Evolutionary conservation across 2,113 vertebrate genomes (phyloP), one percentile per base, ranked within the genome.

Genomic region (Pantherophis guttatus): DNA sequence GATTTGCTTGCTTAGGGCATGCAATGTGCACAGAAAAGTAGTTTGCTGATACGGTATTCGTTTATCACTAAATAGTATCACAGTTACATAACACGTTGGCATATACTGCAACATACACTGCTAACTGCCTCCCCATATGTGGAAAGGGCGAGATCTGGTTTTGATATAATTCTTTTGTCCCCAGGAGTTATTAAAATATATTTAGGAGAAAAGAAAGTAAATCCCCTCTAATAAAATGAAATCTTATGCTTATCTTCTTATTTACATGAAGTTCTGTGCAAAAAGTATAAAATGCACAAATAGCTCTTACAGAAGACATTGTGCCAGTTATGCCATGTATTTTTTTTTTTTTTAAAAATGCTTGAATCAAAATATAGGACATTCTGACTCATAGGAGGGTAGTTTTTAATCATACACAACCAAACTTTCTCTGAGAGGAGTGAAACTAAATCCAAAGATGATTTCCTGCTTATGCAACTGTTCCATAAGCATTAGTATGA

Each of bases 261-360:
- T 75, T 24, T 33, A 50, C 4, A 12, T 52, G 12, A 10, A 87
- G 26, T 44, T 33, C 33, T 48, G 23, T 48, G 26, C 57, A 90
- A 23, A 90, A 59, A 33, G 50, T 33, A 53, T 39, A 81, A 33
- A 50, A 81, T 21, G 24, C 52, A 39, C 52, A 39, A 54, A 81
- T 44, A 39, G 13, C 1, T 86, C 8, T 57, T 23, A 8, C 52
- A 90, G 44, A 19, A 44, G 44, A 50, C 1, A 90, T 12, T 44
- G 3, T 65, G 65, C 8, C 29, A 5, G 57, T 87, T 53, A 33
- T 0, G 0, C 48, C 24, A 54, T 11, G 0, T 5, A 85, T 87
- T 48, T 12, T 26, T 57, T 88, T 33, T 12, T 21, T 3, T 39
- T 33, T 33, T 33, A 48, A 10, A 29, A 62, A n/a, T 17, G 3